These are phyloP conservation scores for Sinopyrophorus schimmeli DNA, from an alignment of 2,888 invertebrate genomes.

Conservation along the genomic window DNA sequence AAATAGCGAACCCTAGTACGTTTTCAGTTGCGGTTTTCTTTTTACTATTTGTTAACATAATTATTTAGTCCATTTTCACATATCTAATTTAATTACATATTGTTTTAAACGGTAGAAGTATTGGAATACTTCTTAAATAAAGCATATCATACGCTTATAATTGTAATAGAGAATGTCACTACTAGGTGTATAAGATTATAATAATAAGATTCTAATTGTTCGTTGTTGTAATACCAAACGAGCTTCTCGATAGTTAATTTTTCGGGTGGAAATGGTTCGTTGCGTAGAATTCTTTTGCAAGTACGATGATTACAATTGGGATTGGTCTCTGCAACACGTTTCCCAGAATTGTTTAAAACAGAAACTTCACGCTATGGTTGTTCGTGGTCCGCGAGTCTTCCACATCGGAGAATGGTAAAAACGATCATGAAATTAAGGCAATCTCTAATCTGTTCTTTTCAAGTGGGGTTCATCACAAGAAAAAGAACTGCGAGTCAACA, in stretches of 20 bases:
- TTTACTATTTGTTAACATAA: constrained; percentile 5
- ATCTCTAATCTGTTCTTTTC: too few species aligned
- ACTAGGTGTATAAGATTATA: constrained; percentile 2
- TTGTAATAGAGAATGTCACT: constrained; percentile 9
- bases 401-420: constrained; percentile 99
- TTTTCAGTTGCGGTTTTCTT: too few species aligned
- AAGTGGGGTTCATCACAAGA: constrained; percentile 96
- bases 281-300: constrained; percentile 88
- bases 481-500: constrained; percentile 86
- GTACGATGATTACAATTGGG: constrained; percentile 99
- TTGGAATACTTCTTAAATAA: too few species aligned
- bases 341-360: constrained; percentile 79
- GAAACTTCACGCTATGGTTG: constrained; percentile 84
- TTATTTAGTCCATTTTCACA: not conserved
- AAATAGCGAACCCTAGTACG: not conserved
- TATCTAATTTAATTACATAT: constrained; percentile 5
- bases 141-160: constrained; percentile 5
- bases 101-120: too few species aligned
- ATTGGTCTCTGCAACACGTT: constrained; percentile 93
- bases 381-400: constrained; percentile 92
- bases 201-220: too few species aligned
- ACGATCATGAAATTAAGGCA: too few species aligned
- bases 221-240: too few species aligned
- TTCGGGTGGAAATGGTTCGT: constrained; percentile 82
- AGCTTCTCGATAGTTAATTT: too few species aligned